A percentile compares a stretch with the other conserved stretches of the same genome.
phyloP scores from a whole-genome alignment of 2,113 vertebrate genomes.

The Ceuthmochares aereus region DNA sequence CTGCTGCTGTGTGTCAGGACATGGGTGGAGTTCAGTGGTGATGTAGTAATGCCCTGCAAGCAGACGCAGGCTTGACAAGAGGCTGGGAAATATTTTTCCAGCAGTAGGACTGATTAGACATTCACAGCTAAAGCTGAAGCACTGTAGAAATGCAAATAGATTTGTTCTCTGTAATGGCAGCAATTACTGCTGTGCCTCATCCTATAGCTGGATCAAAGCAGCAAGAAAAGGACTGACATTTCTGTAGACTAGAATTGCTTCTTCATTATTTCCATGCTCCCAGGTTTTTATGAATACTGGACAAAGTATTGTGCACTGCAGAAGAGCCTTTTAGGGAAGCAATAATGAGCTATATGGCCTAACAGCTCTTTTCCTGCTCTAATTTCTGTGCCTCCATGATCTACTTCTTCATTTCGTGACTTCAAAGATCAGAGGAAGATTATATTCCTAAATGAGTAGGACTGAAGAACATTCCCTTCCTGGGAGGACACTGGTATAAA shows the following conservation, averaged over 20 bases:
- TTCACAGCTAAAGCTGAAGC: constrained; percentile 39
- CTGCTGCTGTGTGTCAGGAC: neutral
- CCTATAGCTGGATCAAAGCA: constrained; percentile 50
- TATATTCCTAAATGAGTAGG: neutral
- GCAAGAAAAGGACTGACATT: constrained; percentile 14
- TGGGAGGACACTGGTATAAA: neutral
- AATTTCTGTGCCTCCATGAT: neutral
- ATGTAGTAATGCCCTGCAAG: neutral
- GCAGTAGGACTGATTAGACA: constrained; percentile 60
- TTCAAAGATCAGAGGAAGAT: constrained; percentile 18
- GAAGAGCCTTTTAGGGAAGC: neutral
- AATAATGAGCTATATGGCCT: constrained; percentile 12
- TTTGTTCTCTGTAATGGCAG: constrained; percentile 52
- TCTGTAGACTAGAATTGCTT: neutral
- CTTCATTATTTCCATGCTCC: neutral
- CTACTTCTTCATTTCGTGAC: neutral
- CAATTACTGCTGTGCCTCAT: constrained; percentile 59
- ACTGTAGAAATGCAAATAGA: constrained; percentile 61
- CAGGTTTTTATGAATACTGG: constrained; percentile 2
- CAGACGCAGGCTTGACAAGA: constrained; percentile 20
- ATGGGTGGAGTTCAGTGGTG: neutral
- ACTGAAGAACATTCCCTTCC: neutral
- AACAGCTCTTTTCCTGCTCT: constrained; percentile 24
- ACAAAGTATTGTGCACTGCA: constrained; percentile 1
- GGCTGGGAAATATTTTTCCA: constrained; percentile 45